Base-by-base conservation (phyloP, 2,888 invertebrate species). In the Laspeyria flexula region DNA sequence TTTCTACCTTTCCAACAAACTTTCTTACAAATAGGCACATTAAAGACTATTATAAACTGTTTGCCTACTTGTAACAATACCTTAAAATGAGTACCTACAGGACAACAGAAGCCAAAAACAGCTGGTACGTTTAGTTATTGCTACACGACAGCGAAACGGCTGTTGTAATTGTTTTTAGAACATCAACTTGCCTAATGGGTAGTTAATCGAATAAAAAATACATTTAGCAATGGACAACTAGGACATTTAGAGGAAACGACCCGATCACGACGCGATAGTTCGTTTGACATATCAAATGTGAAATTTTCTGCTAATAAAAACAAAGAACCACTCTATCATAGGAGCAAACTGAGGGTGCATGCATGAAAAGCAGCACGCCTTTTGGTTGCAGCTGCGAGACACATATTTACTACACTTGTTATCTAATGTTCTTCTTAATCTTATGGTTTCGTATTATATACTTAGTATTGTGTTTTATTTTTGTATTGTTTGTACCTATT, bases 201-300 rank as follows among this genome's bases (percentile, higher is more conserved):
- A 65, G 74, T 73, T 78, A 75, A 77, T 77, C 71, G 65, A 76
- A 79, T 79, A 72, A 74, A 73, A 60, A 56, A 42, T 43, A 62
- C 63, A 66, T 71, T 65, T 62, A 43, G 25, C 44, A 49, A 47
- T 44, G 55, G 43, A 38, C 45, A 40, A 16, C 15, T 29, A 34
- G n/a, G 6, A 1, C 2, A 1, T 40, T 55, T 41, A 5, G 0
- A 39, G 2, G 9, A 5, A 6, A 51, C 60, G 65, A 46, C 10
- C 43, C 47, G 59, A 30, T 6, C 3, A 1, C 65, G 69, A 47
- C 10, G 45, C 55, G 54, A 58, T 9, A n/a, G n/a, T n/a, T n/a
- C n/a, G n/a, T 23, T 35, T 18, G 5, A 21, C 21, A 2, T 21
- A n/a, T n/a, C n/a, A n/a, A n/a, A n/a, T n/a, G n/a, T n/a, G n/a